Conservation (phyloP, 2,113 vertebrate genomes). For the Corythaixoides concolor region DNA sequence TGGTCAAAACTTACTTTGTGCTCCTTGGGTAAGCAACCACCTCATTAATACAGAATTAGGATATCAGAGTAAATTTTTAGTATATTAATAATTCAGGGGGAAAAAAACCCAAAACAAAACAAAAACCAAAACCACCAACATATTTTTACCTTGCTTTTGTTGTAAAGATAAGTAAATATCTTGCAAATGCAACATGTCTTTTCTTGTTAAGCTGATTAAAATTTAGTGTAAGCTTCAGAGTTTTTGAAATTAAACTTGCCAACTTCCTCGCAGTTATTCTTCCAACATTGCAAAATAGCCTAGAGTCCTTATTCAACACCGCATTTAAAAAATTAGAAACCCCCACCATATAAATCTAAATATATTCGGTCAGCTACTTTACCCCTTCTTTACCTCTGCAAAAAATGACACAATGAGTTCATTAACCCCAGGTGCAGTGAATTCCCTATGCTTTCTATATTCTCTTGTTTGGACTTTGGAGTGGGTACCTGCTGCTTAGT, state of each 20-base stretch:
- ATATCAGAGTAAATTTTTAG: background rate
- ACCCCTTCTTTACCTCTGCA: constrained; percentile 28
- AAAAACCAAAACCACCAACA: no score
- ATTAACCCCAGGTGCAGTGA: constrained; percentile 60
- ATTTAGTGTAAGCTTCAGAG: background rate
- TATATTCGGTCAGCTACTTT: background rate
- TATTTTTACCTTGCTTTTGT: background rate
- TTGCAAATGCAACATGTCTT: background rate
- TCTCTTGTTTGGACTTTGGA: constrained; percentile 43
- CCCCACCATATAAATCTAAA: background rate
- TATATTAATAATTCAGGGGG: background rate
- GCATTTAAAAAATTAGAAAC: background rate
- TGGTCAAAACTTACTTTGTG: background rate
- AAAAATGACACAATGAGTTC: constrained; percentile 44
- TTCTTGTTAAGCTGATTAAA: background rate
- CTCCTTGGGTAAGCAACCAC: background rate
- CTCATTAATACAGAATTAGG: background rate
- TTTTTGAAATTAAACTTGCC: background rate
- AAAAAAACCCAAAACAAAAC: no score
- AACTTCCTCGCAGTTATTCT: background rate
- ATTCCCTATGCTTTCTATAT: constrained; percentile 48
- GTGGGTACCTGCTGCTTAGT: constrained; percentile 71
- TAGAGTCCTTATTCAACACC: background rate
- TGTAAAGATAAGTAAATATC: background rate
- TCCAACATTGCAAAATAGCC: background rate